Evolutionary conservation across 2,113 vertebrate species (phyloP).

Genomic region (Sisor rabdophorus): DNA sequence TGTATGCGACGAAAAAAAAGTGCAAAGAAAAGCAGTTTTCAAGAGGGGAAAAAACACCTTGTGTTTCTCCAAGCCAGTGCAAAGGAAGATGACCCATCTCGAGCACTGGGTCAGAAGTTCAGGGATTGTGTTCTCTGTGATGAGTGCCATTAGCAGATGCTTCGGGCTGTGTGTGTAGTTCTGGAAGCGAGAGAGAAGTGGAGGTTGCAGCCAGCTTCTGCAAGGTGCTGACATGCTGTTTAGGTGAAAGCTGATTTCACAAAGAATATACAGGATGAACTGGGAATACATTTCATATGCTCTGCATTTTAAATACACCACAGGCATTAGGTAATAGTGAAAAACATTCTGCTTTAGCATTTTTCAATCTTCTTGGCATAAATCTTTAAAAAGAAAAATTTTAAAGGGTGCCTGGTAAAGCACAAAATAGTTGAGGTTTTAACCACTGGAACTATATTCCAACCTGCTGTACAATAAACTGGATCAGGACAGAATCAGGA

Average conservation of each 20-base stretch:
- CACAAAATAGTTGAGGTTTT: conserved; percentile 61
- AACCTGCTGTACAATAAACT: conserved; percentile 35
- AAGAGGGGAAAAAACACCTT: conserved; percentile 11
- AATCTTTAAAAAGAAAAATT: conserved; percentile 37
- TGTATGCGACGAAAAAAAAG: conserved; percentile 29
- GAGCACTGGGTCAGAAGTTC: conserved; percentile 27
- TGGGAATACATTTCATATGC: conserved; percentile 43
- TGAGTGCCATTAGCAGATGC: conserved; percentile 23
- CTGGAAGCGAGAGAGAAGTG: background rate
- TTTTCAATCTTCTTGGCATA: conserved; percentile 40
- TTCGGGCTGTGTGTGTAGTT: conserved; percentile 21
- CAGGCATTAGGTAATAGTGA: conserved; percentile 47
- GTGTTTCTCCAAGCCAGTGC: conserved; percentile 7
- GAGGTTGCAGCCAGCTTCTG: conserved; percentile 11
- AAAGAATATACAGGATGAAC: conserved; percentile 29
- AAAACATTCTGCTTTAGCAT: background rate
- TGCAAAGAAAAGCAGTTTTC: conserved; percentile 22
- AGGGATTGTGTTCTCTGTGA: conserved; percentile 13
- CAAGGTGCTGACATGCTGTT: conserved; percentile 32
- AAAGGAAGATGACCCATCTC: conserved; percentile 11
- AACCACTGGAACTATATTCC: conserved; percentile 51
- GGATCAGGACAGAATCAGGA: conserved; percentile 33
- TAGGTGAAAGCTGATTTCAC: conserved; percentile 49
- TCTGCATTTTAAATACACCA: conserved; percentile 36
- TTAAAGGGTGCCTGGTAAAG: conserved; percentile 42